phyloP scores from a whole-genome alignment of 2,888 invertebrate species.

The Drosophila incognita region DNA sequence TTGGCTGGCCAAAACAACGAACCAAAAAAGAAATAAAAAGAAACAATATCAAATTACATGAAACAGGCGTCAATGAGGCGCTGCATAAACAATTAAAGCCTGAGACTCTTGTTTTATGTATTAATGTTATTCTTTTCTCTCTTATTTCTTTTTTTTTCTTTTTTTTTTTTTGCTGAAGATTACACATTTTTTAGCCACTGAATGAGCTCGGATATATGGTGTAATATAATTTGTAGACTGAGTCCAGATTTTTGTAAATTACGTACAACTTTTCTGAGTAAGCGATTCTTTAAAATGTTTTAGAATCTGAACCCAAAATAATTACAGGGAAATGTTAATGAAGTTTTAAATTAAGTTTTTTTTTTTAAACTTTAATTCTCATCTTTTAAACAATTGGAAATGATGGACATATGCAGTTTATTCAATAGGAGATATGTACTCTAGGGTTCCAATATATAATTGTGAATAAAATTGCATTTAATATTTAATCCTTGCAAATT shows the following conservation, averaged over 20 bases:
- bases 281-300: background rate
- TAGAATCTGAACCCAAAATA: background rate
- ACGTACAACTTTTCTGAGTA: background rate
- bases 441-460: background rate
- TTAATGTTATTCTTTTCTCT: conserved; percentile 23
- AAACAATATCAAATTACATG: conserved; percentile 57
- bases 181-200: conserved; percentile 72
- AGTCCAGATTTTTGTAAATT: background rate
- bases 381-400: background rate
- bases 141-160: background rate
- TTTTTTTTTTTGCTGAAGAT: conserved; percentile 64
- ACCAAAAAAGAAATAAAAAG: background rate
- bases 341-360: too few species aligned
- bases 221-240: conserved; percentile 11
- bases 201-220: conserved; percentile 35
- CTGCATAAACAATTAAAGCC: conserved; percentile 74
- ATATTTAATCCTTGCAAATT: background rate
- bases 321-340: background rate
- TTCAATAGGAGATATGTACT: background rate
- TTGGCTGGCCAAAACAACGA: conserved; percentile 16
- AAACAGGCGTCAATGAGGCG: conserved; percentile 76
- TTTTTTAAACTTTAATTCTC: background rate
- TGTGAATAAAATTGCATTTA: background rate
- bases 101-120: conserved; percentile 37
- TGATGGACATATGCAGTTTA: background rate